Percentiles rank a stretch among this genome's conserved stretches.
phyloP scores from a whole-genome alignment of 2,888 invertebrate species.

The Aphodius sticticus region DNA sequence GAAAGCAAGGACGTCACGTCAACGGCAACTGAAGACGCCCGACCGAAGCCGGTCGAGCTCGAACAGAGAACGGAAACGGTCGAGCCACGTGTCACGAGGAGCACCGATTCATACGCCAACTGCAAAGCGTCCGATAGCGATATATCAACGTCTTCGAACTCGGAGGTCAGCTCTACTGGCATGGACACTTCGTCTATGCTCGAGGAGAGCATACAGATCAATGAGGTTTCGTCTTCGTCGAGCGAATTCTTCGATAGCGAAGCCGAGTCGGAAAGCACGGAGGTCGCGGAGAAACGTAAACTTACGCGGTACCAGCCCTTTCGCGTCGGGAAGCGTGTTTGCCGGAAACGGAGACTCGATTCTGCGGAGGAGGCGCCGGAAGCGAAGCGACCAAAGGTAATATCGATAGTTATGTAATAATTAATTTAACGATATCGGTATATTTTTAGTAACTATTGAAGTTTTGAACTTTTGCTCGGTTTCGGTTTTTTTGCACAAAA shows the following conservation, averaged over 20 bases:
- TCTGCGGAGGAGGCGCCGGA: background rate
- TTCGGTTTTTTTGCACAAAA: too few relatives aligned
- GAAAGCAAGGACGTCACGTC: background rate
- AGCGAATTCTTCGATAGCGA: constrained; percentile 56
- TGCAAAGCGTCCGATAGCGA: background rate
- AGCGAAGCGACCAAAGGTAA: background rate
- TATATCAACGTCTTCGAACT: background rate
- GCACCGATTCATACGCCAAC: background rate
- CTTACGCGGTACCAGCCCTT: background rate
- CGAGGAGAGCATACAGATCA: constrained; percentile 65
- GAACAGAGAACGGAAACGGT: background rate
- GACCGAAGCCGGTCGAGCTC: background rate
- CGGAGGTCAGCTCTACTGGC: background rate
- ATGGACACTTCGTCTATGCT: background rate
- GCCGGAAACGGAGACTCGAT: background rate
- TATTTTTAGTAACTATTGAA: too few relatives aligned
- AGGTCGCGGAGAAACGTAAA: background rate
- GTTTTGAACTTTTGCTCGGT: too few relatives aligned
- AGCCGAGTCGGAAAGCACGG: background rate
- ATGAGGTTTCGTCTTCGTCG: constrained; percentile 73
- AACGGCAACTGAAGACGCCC: background rate
- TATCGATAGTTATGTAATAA: too few relatives aligned
- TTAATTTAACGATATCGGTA: too few relatives aligned
- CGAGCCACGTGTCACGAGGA: background rate
- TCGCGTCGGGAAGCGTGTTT: constrained; percentile 16